phyloP scores from a whole-genome alignment of 2,113 vertebrate species.

The Labeo rohita region DNA sequence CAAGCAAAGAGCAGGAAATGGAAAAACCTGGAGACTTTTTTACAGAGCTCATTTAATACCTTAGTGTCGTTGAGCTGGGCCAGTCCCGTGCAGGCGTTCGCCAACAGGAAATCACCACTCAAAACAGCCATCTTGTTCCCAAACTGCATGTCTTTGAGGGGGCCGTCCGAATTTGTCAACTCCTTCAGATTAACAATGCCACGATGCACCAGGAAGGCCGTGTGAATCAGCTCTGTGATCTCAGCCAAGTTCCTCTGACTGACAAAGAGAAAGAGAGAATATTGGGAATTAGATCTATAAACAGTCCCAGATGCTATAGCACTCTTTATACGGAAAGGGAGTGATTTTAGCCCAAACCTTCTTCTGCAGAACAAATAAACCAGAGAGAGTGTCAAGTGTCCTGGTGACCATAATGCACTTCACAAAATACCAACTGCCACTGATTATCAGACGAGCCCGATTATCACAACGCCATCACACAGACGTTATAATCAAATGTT shows the following conservation, averaged over 20 bases:
- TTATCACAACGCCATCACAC: conserved; percentile 17
- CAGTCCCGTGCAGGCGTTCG: conserved; percentile 91
- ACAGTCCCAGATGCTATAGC: background rate
- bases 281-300: background rate
- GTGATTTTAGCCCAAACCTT: conserved; percentile 19
- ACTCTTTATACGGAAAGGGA: background rate
- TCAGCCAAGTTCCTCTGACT: conserved; percentile 96
- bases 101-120: conserved; percentile 95
- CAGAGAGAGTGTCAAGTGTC: conserved; percentile 55
- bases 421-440: conserved; percentile 73
- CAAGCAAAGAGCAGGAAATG: background rate
- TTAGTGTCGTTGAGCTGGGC: conserved; percentile 93
- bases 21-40: background rate
- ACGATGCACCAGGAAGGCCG: conserved; percentile 95
- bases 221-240: conserved; percentile 96
- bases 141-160: conserved; percentile 95
- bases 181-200: conserved; percentile 93
- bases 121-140: conserved; percentile 98
- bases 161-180: conserved; percentile 88
- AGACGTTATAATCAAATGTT: conserved; percentile 79
- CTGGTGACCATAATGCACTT: conserved; percentile 42
- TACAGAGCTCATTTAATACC: conserved; percentile 74
- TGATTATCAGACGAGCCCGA: conserved; percentile 70
- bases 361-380: conserved; percentile 58
- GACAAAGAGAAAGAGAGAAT: conserved; percentile 26